Base-by-base conservation (phyloP, 2,888 invertebrate species). In the Galeopsomyia nigrocyanea region DNA sequence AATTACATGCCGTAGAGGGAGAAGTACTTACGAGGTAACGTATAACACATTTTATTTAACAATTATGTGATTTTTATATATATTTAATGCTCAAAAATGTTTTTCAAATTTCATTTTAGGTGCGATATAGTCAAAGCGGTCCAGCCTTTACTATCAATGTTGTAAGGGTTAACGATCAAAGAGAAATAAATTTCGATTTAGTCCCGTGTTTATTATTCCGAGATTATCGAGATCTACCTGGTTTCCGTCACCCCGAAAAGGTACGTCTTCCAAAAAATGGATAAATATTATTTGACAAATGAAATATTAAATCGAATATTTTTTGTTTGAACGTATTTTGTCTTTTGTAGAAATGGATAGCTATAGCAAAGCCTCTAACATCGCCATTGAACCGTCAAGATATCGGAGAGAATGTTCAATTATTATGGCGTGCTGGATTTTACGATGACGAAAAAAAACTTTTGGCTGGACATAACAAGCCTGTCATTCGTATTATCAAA, bases 131-230 rank as follows among this genome's bases (percentile, higher is more conserved):
- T 9, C 26, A 66, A 50, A 56, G 31, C 2, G 50, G 19, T 19
- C 65, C 65, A 3, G 65, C 65, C 16, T 65, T 56, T 47, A 65
- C 65, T 3, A 16, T 65, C 6, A 10, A 46, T 22, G 10, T 56
- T 22, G 51, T 1, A 14, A 19, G 1, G 6, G 19, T 21, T 53
- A 16, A 21, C 22, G 22, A n/a, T 3, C 14, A 39, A 5, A 3
- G 31, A 0, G 21, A 46, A 16, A 31, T 64, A 10, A 21, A 53
- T 3, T 16, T 65, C 6, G 56, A 65, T 56, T 39, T 56, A 1
- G 55, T 56, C 16, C 47, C 65, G 6, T 56, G 56, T 16, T 22
- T 65, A 13, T 14, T 1, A n/a, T 65, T 65, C 22, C n/a, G n/a
- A n/a, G 2, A 22, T n/a, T 9, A 65, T 46, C 46, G n/a, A 47